Base-by-base conservation (phyloP, 1,140 invertebrate genomes). In the Pygmarrhopalites habei region DNA sequence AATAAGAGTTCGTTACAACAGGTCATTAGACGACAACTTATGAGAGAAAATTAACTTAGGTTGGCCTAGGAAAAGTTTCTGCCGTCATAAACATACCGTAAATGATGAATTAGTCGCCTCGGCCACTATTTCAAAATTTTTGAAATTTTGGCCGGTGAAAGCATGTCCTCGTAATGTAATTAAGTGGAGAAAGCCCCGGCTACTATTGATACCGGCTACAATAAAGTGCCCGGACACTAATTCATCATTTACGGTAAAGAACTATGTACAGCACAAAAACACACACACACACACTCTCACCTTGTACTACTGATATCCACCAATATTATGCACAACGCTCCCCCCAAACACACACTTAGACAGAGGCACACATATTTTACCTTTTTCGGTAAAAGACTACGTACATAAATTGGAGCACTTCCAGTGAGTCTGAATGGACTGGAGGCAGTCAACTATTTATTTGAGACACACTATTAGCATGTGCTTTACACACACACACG, bases 1-100 rank as follows among this genome's bases (percentile, higher is more conserved):
- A 47, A 47, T 5, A 47, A 47, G 23, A n/a, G n/a, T 41, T 5
- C n/a, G 44, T 47, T 47, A 47, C n/a, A 47, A 5, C n/a, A 25
- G 44, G 44, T 47, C 44, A 47, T 47, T 47, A 47, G 44, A 47
- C 7, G 44, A 47, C n/a, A 25, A 47, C 7, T 47, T 47, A 47
- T 47, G 44, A 47, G 44, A 12, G n/a, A 47, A 47, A 47, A 47
- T 47, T 47, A 47, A 47, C 44, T 47, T 47, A 10, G 23, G 32
- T 15, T 35, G 32, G 32, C 5, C 32, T 5, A 35, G 15, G 32
- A 15, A 35, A 23, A 53, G 26, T 23, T 19, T 26, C 15, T 15
- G 32, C 5, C 32, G 15, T 35, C 32, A 35, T 35, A 35, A 35
- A 35, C 32, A 35, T 35, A 35, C n/a, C n/a, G n/a, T n/a, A n/a